phyloP scores from a whole-genome alignment of 1,140 invertebrate species.

The Lepidurus arcticus region DNA sequence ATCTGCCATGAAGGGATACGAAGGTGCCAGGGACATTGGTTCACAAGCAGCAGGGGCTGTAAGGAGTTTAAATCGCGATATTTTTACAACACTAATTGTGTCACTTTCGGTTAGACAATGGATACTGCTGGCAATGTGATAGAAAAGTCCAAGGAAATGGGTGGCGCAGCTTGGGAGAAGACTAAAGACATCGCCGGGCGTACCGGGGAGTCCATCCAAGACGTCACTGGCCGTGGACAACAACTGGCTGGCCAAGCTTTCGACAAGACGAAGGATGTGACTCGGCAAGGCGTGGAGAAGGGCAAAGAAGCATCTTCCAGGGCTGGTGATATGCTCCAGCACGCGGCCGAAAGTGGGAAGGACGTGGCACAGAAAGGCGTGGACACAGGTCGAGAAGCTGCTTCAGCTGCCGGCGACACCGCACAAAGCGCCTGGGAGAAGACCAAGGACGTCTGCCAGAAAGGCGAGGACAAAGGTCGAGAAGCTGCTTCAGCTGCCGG shows the following conservation, averaged over 20 bases:
- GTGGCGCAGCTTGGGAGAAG: neutral
- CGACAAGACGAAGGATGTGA: neutral
- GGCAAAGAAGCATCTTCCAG: neutral
- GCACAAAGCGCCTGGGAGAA: slow-evolving; percentile 3
- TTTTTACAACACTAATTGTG: neutral
- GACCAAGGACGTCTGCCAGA: neutral
- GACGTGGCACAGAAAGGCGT: neutral
- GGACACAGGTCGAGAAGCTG: slow-evolving; percentile 12
- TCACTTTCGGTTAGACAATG: neutral
- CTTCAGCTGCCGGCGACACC: neutral
- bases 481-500: slow-evolving; percentile 3
- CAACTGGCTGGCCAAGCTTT: neutral
- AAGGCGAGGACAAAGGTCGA: neutral
- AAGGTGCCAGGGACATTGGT: neutral
- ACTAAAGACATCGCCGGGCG: neutral
- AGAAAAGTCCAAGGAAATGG: slow-evolving; percentile 25
- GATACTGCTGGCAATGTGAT: slow-evolving; percentile 23
- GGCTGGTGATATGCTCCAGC: neutral
- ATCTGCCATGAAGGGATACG: neutral
- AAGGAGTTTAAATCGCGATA: too few species aligned
- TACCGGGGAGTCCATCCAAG: neutral
- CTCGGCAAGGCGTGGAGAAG: neutral
- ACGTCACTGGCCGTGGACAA: neutral
- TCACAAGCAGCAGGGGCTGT: neutral
- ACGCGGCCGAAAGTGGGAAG: neutral